A percentile compares a stretch with the other conserved stretches of the same genome.
Evolutionary conservation across 2,888 invertebrate species (phyloP).

Genomic region (Mythimna pallens): DNA sequence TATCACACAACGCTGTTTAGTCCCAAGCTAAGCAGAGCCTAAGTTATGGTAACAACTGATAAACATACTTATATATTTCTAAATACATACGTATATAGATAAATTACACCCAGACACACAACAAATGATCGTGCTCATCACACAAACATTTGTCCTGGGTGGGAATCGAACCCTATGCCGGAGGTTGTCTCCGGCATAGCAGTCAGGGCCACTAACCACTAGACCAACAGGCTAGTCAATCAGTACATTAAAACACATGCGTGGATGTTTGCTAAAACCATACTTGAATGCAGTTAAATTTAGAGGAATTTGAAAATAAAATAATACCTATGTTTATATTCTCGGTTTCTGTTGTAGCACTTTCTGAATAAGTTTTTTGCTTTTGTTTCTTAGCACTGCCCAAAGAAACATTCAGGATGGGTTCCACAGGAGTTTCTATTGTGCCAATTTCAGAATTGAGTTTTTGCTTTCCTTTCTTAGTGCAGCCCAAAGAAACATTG

Average conservation of each 20-base stretch:
- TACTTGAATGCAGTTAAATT: not conserved
- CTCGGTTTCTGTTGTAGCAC: constrained; percentile 5
- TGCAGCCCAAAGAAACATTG: constrained; percentile 35
- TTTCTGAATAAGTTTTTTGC: constrained; percentile 27
- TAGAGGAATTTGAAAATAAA: not conserved
- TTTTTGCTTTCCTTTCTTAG: constrained; percentile 46
- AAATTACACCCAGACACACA: too few relatives aligned
- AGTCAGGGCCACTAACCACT: too few relatives aligned
- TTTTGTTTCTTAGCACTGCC: constrained; percentile 50
- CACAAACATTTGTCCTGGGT: too few relatives aligned
- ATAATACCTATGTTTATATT: constrained; percentile 37
- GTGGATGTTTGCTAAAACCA: not conserved
- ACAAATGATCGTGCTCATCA: too few relatives aligned
- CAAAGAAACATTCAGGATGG: constrained; percentile 25
- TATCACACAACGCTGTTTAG: too few relatives aligned
- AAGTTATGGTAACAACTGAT: too few relatives aligned
- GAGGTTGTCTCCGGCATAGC: too few relatives aligned
- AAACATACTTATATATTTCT: too few relatives aligned
- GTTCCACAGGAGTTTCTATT: not conserved
- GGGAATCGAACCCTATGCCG: too few relatives aligned
- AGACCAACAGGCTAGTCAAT: too few relatives aligned
- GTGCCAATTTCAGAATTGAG: constrained; percentile 11
- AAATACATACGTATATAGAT: too few relatives aligned
- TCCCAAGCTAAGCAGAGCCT: too few relatives aligned
- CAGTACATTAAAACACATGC: not conserved